Base-by-base conservation (phyloP, 2,113 vertebrate genomes). In the Boleophthalmus pectinirostris region DNA sequence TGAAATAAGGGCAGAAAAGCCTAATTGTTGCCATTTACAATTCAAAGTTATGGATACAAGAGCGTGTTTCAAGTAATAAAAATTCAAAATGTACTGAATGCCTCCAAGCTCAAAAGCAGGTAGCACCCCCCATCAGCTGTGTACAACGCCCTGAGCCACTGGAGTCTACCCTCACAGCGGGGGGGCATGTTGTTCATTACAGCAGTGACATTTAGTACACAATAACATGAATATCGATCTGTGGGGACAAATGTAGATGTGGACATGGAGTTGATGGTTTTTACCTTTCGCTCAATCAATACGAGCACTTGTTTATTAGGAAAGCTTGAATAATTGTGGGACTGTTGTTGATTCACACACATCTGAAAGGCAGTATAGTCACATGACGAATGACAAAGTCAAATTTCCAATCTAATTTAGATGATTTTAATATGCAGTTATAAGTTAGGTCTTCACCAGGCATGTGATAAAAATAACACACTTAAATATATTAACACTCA, bases 61-160 rank as follows among this genome's bases (percentile, higher is more conserved):
- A 45, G 43, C 43, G 7, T 51, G 20, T 54, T 54, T 54, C 1
- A 21, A 54, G 20, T 21, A 21, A 54, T 51, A 51, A 8, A 21
- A 54, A 54, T 10, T 54, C 20, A 7, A 54, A 54, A 54, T 9
- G n/a, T 10, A 54, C 51, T 54, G 51, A 83, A 69, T 91, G 80
- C 85, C 87, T 88, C 79, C 72, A 46, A 85, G 82, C 81, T 51
- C 53, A 56, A 74, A 54, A 88, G 87, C 85, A 85, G 80, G 79
- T 74, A 24, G 68, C 33, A 65, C 70, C 75, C 70, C 68, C 74
- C 70, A 72, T 70, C 85, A 83, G 83, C 82, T 87, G 77, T 72
- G 78, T 73, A 75, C 58, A 84, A 80, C 82, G 86, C 77, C 75
- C 74, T 65, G 74, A 57, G 18, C 64, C 70, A 71, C 64, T 38